These are phyloP conservation scores for Pteropus alecto DNA, from an alignment of 2,113 vertebrate species.

Conservation along the genomic window DNA sequence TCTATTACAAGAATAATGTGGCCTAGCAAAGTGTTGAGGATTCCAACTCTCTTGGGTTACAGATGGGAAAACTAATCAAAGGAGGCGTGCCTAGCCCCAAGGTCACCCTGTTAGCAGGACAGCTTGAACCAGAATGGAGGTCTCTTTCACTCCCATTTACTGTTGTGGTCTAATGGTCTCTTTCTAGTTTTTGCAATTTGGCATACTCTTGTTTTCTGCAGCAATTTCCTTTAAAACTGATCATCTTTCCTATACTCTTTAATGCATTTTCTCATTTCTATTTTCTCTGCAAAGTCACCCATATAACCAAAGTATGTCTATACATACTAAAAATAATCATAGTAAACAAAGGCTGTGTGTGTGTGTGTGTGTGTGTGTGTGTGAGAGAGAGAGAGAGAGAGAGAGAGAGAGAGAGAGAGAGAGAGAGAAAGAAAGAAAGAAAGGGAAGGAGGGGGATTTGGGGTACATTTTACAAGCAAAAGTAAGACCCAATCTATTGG, in stretches of 20 bases:
- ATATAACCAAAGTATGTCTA: not conserved
- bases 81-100: not conserved
- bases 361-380: not conserved
- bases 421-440: not conserved
- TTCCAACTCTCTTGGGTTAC: not conserved
- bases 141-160: not conserved
- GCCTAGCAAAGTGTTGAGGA: not conserved
- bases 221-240: not conserved
- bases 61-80: not conserved
- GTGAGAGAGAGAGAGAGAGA: not conserved
- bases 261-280: not conserved
- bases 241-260: not conserved
- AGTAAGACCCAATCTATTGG: not conserved
- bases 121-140: not conserved
- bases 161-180: not conserved
- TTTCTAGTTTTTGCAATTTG: not conserved
- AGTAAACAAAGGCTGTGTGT: not conserved
- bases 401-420: not conserved
- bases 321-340: not conserved
- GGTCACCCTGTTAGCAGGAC: not conserved
- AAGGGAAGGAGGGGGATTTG: not conserved
- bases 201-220: not conserved
- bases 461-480: not conserved
- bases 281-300: conserved; percentile 1
- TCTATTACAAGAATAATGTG: not conserved